Evolutionary conservation across 2,113 vertebrate genomes (phyloP).

Genomic region (Felis catus): DNA sequence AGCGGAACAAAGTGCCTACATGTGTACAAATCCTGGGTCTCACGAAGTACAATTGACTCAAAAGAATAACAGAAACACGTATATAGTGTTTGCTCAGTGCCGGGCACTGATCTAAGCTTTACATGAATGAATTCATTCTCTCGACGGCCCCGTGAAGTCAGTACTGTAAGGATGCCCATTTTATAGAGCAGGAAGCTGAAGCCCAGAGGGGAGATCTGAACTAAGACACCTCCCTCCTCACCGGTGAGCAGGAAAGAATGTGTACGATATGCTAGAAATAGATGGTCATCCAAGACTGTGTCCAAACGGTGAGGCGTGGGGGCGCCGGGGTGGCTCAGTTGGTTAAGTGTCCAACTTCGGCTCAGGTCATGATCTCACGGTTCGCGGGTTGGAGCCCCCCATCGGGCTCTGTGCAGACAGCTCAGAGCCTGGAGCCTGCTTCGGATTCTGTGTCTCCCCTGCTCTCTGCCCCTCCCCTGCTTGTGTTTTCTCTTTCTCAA

Average conservation of each 20-base stretch:
- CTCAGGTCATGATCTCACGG: no score
- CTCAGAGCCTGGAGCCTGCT: no score
- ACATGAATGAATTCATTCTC: neutral
- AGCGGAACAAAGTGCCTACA: neutral
- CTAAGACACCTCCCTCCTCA: neutral
- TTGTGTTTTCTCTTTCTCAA: no score
- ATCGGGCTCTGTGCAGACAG: no score
- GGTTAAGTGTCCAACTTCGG: no score
- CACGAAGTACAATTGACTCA: neutral
- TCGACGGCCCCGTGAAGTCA: neutral
- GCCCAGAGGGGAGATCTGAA: neutral
- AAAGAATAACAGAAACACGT: neutral
- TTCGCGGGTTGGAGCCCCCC: no score
- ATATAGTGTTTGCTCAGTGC: neutral
- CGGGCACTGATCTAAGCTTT: neutral
- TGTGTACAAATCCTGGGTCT: neutral
- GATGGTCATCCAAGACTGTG: neutral
- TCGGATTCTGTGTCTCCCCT: no score
- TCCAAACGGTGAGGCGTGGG: neutral
- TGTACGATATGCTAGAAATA: neutral
- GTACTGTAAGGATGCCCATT: neutral
- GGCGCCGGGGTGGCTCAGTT: no score
- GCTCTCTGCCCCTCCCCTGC: no score
- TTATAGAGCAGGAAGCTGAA: neutral
- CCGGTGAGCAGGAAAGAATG: neutral